Conservation (phyloP, 2,888 invertebrate species). For the Apoderus coryli region DNA sequence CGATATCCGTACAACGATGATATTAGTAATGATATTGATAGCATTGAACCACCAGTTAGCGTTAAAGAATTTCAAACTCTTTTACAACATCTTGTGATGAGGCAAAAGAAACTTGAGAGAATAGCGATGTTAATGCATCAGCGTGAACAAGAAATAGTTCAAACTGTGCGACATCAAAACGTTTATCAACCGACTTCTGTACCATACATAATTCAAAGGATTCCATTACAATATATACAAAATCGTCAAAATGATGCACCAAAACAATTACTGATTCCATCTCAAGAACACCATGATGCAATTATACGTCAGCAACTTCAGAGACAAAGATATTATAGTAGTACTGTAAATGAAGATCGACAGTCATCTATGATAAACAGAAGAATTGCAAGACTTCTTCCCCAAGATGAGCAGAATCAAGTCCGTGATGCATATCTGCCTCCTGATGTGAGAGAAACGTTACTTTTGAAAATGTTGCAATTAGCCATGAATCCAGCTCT, state of each 20-base stretch:
- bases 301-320: conserved; percentile 11
- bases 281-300: conserved; percentile 5
- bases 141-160: conserved; percentile 11
- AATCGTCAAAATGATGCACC: not conserved
- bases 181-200: conserved; percentile 11
- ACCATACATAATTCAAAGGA: conserved; percentile 2
- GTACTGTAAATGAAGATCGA: no score
- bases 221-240: not conserved
- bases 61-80: conserved; percentile 54
- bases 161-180: conserved; percentile 11
- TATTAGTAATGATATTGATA: conserved; percentile 37
- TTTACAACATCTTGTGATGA: conserved; percentile 46
- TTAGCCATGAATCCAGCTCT: conserved; percentile 52
- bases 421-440: conserved; percentile 45
- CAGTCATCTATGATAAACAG: conserved; percentile 25
- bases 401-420: conserved; percentile 19
- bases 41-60: conserved; percentile 53
- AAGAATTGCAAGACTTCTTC: conserved; percentile 26
- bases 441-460: conserved; percentile 53
- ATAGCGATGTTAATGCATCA: conserved; percentile 33
- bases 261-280: not conserved
- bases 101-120: conserved; percentile 45
- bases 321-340: conserved; percentile 13
- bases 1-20: conserved; percentile 18
- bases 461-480: conserved; percentile 56